These are phyloP conservation scores for Coregonus clupeaformis DNA, from an alignment of 2,113 vertebrate species.

Conservation along the genomic window DNA sequence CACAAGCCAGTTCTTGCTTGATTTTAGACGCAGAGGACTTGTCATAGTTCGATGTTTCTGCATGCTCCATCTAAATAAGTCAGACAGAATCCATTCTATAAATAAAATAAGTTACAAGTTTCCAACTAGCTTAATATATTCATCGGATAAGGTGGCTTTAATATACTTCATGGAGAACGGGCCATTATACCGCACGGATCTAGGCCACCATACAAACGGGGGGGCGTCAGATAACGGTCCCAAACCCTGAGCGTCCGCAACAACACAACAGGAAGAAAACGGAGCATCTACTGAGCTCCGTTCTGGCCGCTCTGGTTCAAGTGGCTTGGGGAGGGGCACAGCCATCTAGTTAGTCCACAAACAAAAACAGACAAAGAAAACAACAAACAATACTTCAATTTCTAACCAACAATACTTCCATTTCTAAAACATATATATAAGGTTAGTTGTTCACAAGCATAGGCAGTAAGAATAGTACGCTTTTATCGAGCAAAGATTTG, in stretches of 20 bases:
- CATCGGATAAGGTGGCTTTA: slow-evolving; percentile 55
- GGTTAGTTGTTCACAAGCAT: no score
- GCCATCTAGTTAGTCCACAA: slow-evolving; percentile 63
- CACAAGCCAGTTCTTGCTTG: slow-evolving; percentile 22
- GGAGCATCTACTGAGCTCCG: slow-evolving; percentile 6
- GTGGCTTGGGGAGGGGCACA: slow-evolving; percentile 58
- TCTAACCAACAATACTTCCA: not conserved
- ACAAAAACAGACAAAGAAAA: slow-evolving; percentile 50
- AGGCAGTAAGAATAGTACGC: no score
- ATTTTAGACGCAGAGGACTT: slow-evolving; percentile 31
- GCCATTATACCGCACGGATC: slow-evolving; percentile 64
- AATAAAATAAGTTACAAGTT: slow-evolving; percentile 48
- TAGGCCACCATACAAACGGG: slow-evolving; percentile 65
- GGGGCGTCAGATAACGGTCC: slow-evolving; percentile 66
- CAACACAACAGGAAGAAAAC: slow-evolving; percentile 40
- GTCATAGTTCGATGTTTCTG: slow-evolving; percentile 45
- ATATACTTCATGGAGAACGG: slow-evolving; percentile 73
- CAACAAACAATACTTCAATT: slow-evolving; percentile 9
- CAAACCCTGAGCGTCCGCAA: slow-evolving; percentile 52
- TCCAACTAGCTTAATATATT: slow-evolving; percentile 45
- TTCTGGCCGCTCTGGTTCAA: slow-evolving; percentile 19
- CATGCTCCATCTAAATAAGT: slow-evolving; percentile 61
- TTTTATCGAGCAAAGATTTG: no score
- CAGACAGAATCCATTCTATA: slow-evolving; percentile 50
- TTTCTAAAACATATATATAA: not conserved